Percentiles rank a stretch among this genome's conserved stretches.
Conservation (phyloP, 23 tunicate species). For the Corella eumyota region DNA sequence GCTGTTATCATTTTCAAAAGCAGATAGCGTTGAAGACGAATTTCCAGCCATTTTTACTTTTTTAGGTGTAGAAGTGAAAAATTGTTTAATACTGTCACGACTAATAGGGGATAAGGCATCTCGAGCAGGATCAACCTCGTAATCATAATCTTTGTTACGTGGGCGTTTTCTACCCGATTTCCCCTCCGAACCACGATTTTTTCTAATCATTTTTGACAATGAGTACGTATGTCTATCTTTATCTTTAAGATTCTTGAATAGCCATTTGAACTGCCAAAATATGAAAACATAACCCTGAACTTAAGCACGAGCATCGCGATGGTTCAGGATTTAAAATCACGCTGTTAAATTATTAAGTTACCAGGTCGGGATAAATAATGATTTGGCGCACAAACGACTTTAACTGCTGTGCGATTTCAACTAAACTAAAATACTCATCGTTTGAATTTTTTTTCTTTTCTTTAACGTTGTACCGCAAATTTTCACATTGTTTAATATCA, state of each 20-base stretch:
- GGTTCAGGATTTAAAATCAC: slow-evolving; percentile 4
- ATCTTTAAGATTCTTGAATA: slow-evolving; percentile 2
- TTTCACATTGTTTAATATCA: slow-evolving; percentile 12
- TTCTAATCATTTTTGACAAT: not conserved
- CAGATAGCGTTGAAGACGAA: no score
- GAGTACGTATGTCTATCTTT: slow-evolving; percentile 3
- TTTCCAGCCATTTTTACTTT: no score
- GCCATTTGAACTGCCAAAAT: slow-evolving; percentile 4
- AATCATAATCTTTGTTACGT: no score
- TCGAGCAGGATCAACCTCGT: no score
- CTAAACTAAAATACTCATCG: slow-evolving; percentile 1
- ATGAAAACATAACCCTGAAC: no score
- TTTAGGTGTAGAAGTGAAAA: no score
- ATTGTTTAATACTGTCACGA: no score
- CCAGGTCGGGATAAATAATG: slow-evolving; percentile 5
- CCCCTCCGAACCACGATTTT: slow-evolving; percentile 4
- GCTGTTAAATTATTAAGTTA: not conserved
- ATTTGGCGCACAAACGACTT: slow-evolving; percentile 1
- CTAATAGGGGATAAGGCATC: no score
- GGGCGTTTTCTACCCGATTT: slow-evolving; percentile 12
- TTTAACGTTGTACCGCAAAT: not conserved
- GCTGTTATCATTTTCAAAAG: no score
- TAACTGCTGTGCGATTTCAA: slow-evolving; percentile 1
- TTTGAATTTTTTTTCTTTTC: not conserved
- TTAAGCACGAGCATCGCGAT: slow-evolving; percentile 1